These are phyloP conservation scores for Sylvilagus floridanus DNA, from an alignment of 2,797 vertebrate species.

Conservation along the genomic window DNA sequence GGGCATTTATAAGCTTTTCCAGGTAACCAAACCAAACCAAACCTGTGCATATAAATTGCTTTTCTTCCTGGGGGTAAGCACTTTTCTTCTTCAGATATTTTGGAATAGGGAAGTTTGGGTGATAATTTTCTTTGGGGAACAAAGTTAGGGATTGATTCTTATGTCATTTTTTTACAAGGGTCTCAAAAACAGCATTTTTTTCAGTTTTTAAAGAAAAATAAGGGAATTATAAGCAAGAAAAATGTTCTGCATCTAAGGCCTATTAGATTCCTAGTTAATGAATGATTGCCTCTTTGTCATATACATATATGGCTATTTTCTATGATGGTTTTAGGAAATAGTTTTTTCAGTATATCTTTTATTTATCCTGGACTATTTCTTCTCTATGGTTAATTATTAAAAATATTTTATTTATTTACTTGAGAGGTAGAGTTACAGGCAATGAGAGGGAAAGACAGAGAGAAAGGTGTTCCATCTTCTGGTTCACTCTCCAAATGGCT, in stretches of 20 bases:
- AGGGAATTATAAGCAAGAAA: neutral
- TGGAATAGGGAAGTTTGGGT: slow-evolving; percentile 3
- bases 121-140: neutral
- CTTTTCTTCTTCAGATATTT: slow-evolving; percentile 1
- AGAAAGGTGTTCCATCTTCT: too few species aligned
- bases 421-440: too few species aligned
- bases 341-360: slow-evolving; percentile 38
- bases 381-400: neutral
- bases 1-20: slow-evolving; percentile 21
- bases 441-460: too few species aligned
- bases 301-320: neutral
- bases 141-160: neutral
- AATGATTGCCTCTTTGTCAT: neutral
- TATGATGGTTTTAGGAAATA: slow-evolving; percentile 33
- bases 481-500: too few species aligned
- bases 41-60: slow-evolving; percentile 3
- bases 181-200: neutral
- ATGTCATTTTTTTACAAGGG: neutral
- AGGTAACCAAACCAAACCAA: neutral
- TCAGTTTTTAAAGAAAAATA: neutral
- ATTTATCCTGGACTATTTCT: slow-evolving; percentile 35
- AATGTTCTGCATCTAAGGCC: neutral
- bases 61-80: neutral
- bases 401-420: too few species aligned
- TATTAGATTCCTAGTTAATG: neutral